Evolutionary conservation across 2,113 vertebrate genomes (phyloP), one percentile per base, ranked within the genome.

Genomic region (Rana temporaria): DNA sequence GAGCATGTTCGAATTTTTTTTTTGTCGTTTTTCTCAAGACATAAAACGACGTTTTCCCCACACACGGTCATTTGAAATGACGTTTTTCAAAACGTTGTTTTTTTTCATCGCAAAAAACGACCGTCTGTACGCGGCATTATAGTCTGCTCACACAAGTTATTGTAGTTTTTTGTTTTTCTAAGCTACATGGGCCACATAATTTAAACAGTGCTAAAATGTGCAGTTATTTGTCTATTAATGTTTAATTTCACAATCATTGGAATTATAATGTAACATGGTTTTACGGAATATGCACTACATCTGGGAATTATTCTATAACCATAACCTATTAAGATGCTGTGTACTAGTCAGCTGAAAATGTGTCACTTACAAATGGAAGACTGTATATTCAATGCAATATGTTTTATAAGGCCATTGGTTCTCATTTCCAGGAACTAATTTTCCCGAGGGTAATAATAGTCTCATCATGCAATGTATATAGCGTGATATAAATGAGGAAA

Each of bases 171-270:
- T 15, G 4, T 69, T 59, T 72, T 64, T 18, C 22, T 8, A 63
- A 32, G 63, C 60, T 60, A 26, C 18, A 60, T 16, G 57, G 67
- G 63, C 32, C 12, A 52, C 42, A 64, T 81, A 81, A 72, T 72
- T 72, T 38, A 68, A 32, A 71, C 17, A 55, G 22, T 6, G 53
- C 42, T 55, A 14, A 72, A 34, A 81, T 81, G 56, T 53, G 38
- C 11, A 64, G 64, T 81, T 70, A 68, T 68, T 71, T 62, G 48
- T 62, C 56, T 62, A 22, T 62, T 80, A 72, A 81, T 73, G 42
- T 81, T 79, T 79, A 60, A 79, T 70, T 20, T 11, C 22, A 22
- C 20, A 70, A n/a, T 34, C 18, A 69, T 70, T 80, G 62, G 62
- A 70, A 80, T 24, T 24, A 26, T 70, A 70, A 79, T 59, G 68